phyloP scores from a whole-genome alignment of 2,113 vertebrate genomes.

The Pterocles burchelli region DNA sequence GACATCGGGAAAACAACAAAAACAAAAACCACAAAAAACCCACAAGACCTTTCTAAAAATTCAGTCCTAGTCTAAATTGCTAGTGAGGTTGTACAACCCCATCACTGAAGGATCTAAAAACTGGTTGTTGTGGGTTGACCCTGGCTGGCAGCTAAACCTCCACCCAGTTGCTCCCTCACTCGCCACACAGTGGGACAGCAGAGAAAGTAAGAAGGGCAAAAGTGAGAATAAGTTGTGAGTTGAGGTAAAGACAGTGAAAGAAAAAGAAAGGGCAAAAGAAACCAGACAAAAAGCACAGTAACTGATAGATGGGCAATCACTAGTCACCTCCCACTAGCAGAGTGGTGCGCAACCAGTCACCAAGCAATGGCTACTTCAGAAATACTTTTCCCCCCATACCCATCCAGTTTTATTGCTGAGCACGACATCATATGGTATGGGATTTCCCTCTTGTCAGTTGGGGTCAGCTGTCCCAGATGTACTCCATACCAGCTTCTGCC shows the following conservation, averaged over 20 bases:
- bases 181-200: not conserved
- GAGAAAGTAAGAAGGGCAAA: not conserved
- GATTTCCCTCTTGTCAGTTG: not conserved
- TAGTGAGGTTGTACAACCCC: not conserved
- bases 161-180: not conserved
- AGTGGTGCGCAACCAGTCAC: fast-evolving
- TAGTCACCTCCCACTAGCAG: not conserved
- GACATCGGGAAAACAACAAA: not conserved
- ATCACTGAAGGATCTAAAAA: not conserved
- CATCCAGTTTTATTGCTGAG: not conserved
- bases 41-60: not conserved
- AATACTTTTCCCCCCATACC: not conserved
- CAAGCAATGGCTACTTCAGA: not conserved
- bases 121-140: not conserved
- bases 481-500: not conserved
- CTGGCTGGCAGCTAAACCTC: not conserved
- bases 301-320: not conserved
- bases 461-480: not conserved
- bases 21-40: too few species aligned
- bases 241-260: not conserved
- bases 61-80: not conserved
- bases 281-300: not conserved
- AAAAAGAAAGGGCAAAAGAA: not conserved
- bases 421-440: fast-evolving
- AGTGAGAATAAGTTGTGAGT: not conserved